Evolutionary conservation across 37 sponge, comb jelly and placozoan species (phyloP), one percentile per base, ranked within the genome.

Genomic region (Bolinopsis microptera): DNA sequence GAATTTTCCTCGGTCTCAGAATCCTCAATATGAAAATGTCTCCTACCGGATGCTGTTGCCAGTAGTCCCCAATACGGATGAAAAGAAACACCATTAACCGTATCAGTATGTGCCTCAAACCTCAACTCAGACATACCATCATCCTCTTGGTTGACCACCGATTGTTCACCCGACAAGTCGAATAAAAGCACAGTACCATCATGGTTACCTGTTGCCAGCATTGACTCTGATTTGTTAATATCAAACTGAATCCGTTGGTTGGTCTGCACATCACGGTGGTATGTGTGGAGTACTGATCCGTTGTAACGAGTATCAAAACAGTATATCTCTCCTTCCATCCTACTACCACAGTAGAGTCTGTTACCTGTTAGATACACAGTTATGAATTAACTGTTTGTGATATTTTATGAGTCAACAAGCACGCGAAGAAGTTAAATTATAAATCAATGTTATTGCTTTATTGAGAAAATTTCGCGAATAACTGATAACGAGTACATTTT

Each of bases 191-290:
- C 61, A 33, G 26, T 23, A 1, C 90, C 90, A 25, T 39, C 25
- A 27, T 86, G 90, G 26, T 86, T 86, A 5, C 90, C 90, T n/a
- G 90, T 86, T 13, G 31, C 90, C 1, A 86, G 90, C 2, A 41
- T 0, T 3, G 61, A 5, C 3, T 39, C 28, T 0, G 90, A 41
- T 18, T 25, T 18, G 27, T 39, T 26, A 8, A 86, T 41, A 41
- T 86, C 90, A n/a, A 86, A 86, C 61, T 86, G 90, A 5, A 86
- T 39, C 48, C 90, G 90, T 40, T 86, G 90, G 90, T 86, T 38
- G 48, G 90, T 86, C 36, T 39, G 25, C 2, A 86, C 90, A 26
- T n/a, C 48, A n/a, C 90, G 40, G 22, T 24, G 8, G 61, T 41
- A 41, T 23, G 90, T 39, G 40, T 41, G 90, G 1, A 86, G 61